A percentile compares a stretch with the other conserved stretches of the same genome.
These are phyloP conservation scores for Zophobas atratus DNA, from an alignment of 1,140 invertebrate species.

Conservation along the genomic window DNA sequence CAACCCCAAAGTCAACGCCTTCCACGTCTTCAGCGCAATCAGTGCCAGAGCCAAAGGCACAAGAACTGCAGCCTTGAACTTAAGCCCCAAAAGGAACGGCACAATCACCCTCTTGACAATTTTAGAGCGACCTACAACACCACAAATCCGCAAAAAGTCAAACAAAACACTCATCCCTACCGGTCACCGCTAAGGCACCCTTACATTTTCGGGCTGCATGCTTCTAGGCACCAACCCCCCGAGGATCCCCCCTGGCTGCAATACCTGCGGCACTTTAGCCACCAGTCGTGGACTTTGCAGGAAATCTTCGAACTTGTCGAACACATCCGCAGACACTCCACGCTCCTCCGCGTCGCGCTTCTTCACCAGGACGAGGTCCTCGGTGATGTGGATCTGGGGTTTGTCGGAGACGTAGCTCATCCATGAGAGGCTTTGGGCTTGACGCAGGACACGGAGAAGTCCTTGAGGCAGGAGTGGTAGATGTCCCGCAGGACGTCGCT, in stretches of 20 bases:
- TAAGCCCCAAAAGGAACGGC: conserved; percentile 86
- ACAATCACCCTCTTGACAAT: conserved; percentile 88
- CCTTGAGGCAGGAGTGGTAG: conserved; percentile 76
- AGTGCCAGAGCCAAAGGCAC: conserved; percentile 84
- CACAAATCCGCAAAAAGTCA: not conserved
- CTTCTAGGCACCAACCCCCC: conserved; percentile 77
- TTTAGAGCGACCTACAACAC: conserved; percentile 69
- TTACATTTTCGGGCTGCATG: conserved; percentile 78
- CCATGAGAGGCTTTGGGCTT: conserved; percentile 84
- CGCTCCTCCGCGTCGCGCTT: conserved; percentile 69
- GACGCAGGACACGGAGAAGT: conserved; percentile 78
- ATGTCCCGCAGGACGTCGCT: conserved; percentile 74
- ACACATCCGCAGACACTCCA: conserved; percentile 66
- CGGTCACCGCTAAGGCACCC: conserved; percentile 74
- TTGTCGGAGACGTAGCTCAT: conserved; percentile 77
- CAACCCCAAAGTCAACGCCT: conserved; percentile 87
- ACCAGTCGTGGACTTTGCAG: conserved; percentile 77
- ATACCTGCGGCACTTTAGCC: conserved; percentile 75
- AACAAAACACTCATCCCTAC: conserved; percentile 3
- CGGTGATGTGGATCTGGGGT: conserved; percentile 80
- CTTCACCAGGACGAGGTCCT: conserved; percentile 80
- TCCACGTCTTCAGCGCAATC: conserved; percentile 90
- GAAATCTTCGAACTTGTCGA: conserved; percentile 78
- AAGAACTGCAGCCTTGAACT: conserved; percentile 87
- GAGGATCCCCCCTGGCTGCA: conserved; percentile 71